phyloP scores from a whole-genome alignment of 2,113 vertebrate species.

The Bothrops jararaca region DNA sequence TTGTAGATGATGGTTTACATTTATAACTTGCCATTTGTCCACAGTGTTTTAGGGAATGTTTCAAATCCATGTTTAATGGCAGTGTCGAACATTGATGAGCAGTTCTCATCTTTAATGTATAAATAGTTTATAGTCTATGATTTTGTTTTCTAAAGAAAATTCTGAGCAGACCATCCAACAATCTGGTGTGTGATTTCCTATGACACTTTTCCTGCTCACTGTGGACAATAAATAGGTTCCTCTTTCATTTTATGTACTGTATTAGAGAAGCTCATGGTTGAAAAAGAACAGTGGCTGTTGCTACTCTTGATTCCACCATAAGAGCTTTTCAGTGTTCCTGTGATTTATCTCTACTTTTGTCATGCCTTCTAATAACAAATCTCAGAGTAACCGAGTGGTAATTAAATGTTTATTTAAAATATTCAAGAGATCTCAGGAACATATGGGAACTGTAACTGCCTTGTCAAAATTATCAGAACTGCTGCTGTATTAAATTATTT shows the following conservation, averaged over 20 bases:
- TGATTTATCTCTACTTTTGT: background rate
- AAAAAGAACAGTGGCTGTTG: background rate
- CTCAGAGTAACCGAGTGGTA: background rate
- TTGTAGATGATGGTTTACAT: background rate
- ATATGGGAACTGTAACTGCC: conserved; percentile 6
- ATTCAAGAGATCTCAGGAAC: conserved; percentile 15
- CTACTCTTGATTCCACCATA: background rate
- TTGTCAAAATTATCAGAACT: conserved; percentile 7
- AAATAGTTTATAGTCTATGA: background rate
- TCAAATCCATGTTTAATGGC: background rate
- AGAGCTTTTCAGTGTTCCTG: background rate
- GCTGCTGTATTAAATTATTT: background rate
- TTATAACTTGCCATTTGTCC: no score
- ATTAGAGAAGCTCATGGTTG: background rate
- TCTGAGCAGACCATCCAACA: background rate
- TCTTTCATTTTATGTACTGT: background rate
- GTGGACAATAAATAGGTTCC: background rate
- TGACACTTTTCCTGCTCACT: background rate
- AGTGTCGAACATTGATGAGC: background rate
- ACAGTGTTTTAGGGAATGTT: background rate
- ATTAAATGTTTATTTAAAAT: conserved; percentile 19
- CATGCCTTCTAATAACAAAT: conserved; percentile 19
- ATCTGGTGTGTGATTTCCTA: background rate
- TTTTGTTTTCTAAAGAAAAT: background rate
- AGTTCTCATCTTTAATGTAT: background rate